Percentiles rank a stretch among this genome's conserved stretches.
These are phyloP conservation scores for Penelope pileata DNA, from an alignment of 2,113 vertebrate species.

Conservation along the genomic window DNA sequence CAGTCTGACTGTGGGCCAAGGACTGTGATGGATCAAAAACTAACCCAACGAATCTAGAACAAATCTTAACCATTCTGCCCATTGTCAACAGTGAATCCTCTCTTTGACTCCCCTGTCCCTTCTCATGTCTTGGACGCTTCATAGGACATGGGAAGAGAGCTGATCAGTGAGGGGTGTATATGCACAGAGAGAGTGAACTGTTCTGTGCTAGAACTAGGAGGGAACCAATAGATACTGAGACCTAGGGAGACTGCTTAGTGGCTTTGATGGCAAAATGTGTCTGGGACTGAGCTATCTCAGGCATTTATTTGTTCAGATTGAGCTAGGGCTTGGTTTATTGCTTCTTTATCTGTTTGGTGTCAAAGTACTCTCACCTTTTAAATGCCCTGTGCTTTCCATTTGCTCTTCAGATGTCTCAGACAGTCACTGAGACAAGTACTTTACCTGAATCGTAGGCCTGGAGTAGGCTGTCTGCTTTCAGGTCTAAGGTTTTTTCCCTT, in stretches of 20 bases:
- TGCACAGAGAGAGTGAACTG: not conserved
- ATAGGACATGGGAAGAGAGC: not conserved
- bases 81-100: not conserved
- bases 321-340: not conserved
- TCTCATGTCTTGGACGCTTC: not conserved
- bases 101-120: fast-evolving
- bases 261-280: not conserved
- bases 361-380: not conserved
- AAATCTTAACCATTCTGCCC: not conserved
- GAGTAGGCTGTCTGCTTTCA: not conserved
- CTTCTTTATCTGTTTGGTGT: not conserved
- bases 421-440: not conserved
- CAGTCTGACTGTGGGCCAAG: not conserved
- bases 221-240: not conserved
- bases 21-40: too few species aligned
- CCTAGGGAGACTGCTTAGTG: not conserved
- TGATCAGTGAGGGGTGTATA: not conserved
- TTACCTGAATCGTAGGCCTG: not conserved
- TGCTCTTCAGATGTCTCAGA: not conserved
- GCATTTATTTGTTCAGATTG: not conserved
- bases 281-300: not conserved
- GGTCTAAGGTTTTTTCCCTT: not conserved
- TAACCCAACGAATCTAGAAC: too few species aligned
- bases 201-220: not conserved
- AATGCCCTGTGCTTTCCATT: not conserved